Percentiles rank a stretch among this genome's conserved stretches.
phyloP scores from a whole-genome alignment of 2,888 invertebrate genomes.

The Pachycephus smyrnensis region DNA sequence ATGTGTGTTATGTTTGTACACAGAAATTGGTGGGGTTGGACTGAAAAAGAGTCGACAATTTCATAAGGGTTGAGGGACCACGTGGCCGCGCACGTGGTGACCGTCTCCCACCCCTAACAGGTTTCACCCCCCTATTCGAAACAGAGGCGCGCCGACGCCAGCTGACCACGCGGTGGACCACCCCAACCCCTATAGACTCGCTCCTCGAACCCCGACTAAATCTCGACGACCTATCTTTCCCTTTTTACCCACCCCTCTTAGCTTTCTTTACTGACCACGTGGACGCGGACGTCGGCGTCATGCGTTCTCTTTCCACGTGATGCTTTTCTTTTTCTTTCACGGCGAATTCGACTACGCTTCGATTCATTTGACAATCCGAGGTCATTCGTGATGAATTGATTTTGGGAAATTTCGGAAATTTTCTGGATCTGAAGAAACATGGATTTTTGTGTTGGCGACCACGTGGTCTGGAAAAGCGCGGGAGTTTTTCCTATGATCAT shows the following conservation, averaged over 20 bases:
- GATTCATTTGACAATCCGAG: background rate
- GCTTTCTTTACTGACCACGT: slow-evolving; percentile 25
- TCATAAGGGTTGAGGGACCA: slow-evolving; percentile 43
- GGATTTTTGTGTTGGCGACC: slow-evolving; percentile 7
- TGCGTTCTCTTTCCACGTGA: background rate
- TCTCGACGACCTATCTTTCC: slow-evolving; percentile 30
- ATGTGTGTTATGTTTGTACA: background rate
- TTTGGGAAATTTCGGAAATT: background rate
- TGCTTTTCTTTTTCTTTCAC: background rate
- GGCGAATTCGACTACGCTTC: background rate
- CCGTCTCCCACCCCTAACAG: slow-evolving; percentile 39
- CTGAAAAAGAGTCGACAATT: background rate
- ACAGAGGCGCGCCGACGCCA: slow-evolving; percentile 57
- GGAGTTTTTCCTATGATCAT: background rate
- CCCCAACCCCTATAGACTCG: slow-evolving; percentile 51
- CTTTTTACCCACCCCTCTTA: background rate
- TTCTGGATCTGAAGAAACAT: background rate
- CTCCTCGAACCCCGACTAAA: slow-evolving; percentile 38
- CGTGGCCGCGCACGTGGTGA: slow-evolving; percentile 64
- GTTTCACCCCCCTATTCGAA: slow-evolving; percentile 19
- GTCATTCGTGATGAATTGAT: background rate
- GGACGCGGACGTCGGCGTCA: background rate
- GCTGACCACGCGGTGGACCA: slow-evolving; percentile 65
- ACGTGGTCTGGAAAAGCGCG: slow-evolving; percentile 24
- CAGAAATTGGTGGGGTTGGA: background rate